Conservation (phyloP, 1,140 invertebrate genomes). For the Pectinophora gossypiella region DNA sequence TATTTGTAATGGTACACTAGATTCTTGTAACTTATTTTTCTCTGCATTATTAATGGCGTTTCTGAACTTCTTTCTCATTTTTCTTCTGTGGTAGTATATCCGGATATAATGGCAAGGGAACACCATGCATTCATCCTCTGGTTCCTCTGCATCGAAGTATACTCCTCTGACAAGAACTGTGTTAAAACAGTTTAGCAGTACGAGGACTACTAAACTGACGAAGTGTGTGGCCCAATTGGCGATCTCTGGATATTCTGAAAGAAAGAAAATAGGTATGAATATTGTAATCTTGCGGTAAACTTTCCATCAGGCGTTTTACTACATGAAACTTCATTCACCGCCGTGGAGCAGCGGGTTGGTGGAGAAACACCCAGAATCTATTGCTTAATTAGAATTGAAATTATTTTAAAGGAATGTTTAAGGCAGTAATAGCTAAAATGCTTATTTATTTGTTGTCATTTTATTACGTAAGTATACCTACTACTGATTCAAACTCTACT, state of each 20-base stretch:
- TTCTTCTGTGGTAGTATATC: slow-evolving; percentile 1
- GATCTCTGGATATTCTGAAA: not conserved
- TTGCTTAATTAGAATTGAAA: too few relatives aligned
- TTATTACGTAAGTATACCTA: too few relatives aligned
- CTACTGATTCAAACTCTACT: too few relatives aligned
- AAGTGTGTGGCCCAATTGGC: not conserved
- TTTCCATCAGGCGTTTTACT: too few relatives aligned
- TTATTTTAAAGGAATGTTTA: too few relatives aligned
- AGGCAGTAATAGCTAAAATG: too few relatives aligned
- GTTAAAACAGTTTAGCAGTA: not conserved
- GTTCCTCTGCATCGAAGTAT: not conserved
- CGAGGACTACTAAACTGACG: not conserved
- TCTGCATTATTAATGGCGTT: not conserved
- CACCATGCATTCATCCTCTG: not conserved
- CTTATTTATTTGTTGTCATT: too few relatives aligned
- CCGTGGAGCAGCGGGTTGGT: too few relatives aligned
- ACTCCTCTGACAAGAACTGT: not conserved
- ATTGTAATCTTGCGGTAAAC: too few relatives aligned
- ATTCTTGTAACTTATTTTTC: not conserved
- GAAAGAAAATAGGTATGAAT: too few relatives aligned
- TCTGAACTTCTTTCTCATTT: slow-evolving; percentile 3
- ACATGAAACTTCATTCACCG: too few relatives aligned
- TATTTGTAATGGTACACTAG: not conserved
- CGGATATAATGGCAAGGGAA: slow-evolving; percentile 1
- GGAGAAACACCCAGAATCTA: too few relatives aligned